Percentiles rank a stretch among this genome's conserved stretches.
Conservation (phyloP, 2,888 invertebrate genomes). For the Xylophagus ater region DNA sequence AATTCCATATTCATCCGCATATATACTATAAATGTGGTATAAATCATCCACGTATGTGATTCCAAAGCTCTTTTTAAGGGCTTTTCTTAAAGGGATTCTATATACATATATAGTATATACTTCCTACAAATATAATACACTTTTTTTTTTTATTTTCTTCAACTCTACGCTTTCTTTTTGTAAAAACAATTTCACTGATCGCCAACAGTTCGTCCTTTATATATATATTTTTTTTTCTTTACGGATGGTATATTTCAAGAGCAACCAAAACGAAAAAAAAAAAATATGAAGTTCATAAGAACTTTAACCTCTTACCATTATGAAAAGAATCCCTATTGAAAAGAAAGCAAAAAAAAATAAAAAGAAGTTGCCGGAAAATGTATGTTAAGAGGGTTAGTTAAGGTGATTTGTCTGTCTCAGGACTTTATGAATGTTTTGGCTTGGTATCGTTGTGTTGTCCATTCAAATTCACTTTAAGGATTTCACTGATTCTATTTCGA, state of each 20-base stretch:
- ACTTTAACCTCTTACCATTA: slow-evolving; percentile 16
- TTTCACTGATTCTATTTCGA: not conserved
- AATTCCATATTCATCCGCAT: too few relatives aligned
- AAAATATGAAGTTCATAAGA: slow-evolving; percentile 16
- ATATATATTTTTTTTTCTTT: not conserved
- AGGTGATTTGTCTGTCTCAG: slow-evolving; percentile 17
- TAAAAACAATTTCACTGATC: not conserved
- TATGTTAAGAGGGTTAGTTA: slow-evolving; percentile 19
- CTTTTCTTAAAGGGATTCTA: too few relatives aligned
- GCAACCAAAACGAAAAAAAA: not conserved
- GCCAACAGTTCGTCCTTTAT: not conserved
- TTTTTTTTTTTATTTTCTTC: not conserved
- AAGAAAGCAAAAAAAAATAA: slow-evolving; percentile 1
- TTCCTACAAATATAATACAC: not conserved
- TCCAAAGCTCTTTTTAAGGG: slow-evolving; percentile 1
- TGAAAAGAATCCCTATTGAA: too few relatives aligned
- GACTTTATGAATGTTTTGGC: not conserved
- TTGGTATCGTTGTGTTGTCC: not conserved
- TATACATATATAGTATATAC: not conserved
- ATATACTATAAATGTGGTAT: too few relatives aligned
- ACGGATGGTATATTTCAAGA: too few relatives aligned
- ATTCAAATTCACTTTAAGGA: slow-evolving; percentile 5
- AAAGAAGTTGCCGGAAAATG: slow-evolving; percentile 18
- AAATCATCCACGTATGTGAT: not conserved
- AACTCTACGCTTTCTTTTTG: too few relatives aligned